phyloP scores from a whole-genome alignment of 1,140 invertebrate genomes.

The Charaxes varanes region DNA sequence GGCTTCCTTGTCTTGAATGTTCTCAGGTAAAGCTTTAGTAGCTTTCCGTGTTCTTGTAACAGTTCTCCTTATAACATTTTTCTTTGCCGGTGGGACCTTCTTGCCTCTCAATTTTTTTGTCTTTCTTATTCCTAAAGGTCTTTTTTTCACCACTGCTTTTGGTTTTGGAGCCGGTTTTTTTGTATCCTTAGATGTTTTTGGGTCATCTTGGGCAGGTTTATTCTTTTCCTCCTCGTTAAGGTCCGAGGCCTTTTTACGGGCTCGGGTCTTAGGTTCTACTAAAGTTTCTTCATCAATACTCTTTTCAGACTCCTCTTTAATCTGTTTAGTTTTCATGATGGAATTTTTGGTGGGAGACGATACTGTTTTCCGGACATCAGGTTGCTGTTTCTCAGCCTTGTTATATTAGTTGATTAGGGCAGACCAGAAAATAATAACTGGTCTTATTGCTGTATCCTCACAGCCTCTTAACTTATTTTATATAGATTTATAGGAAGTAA shows the following conservation, averaged over 20 bases:
- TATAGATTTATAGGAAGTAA: background rate
- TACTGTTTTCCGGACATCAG: slow-evolving; percentile 66
- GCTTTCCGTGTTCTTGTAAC: slow-evolving; percentile 47
- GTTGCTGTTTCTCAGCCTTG: slow-evolving; percentile 42
- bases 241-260: slow-evolving; percentile 63
- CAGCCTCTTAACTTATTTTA: background rate
- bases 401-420: slow-evolving; percentile 8
- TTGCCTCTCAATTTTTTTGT: slow-evolving; percentile 62
- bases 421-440: background rate
- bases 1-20: slow-evolving; percentile 48
- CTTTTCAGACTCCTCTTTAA: slow-evolving; percentile 63
- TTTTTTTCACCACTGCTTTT: slow-evolving; percentile 56
- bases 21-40: slow-evolving; percentile 39
- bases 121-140: slow-evolving; percentile 61
- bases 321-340: slow-evolving; percentile 71
- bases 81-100: slow-evolving; percentile 50
- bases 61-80: slow-evolving; percentile 52
- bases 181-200: slow-evolving; percentile 55
- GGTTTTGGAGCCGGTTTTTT: slow-evolving; percentile 53
- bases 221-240: slow-evolving; percentile 51
- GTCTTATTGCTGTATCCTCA: slow-evolving; percentile 1
- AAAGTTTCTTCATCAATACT: slow-evolving; percentile 59
- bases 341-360: slow-evolving; percentile 57
- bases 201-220: slow-evolving; percentile 54
- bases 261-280: slow-evolving; percentile 62